Percentiles rank a stretch among this genome's conserved stretches.
Conservation (phyloP, 2,888 invertebrate species). For the Ophraella communa region DNA sequence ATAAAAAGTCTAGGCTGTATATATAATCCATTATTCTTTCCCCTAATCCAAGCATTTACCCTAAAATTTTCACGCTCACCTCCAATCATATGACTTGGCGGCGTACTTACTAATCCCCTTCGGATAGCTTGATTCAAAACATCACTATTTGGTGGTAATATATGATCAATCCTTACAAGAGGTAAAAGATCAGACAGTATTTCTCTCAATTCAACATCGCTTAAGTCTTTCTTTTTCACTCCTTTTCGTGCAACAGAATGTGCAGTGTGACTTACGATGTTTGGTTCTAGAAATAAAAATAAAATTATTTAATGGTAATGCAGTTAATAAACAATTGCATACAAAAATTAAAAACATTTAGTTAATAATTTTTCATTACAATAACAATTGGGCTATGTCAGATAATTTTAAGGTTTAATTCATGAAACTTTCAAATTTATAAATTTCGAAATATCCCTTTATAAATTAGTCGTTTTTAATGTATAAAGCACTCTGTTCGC, state of each 20-base stretch:
- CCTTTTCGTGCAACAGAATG: conserved; percentile 89
- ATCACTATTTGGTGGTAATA: conserved; percentile 84
- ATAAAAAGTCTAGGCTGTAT: conserved; percentile 89
- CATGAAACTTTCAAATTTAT: too few relatives aligned
- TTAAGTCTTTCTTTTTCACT: conserved; percentile 79
- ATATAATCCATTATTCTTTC: conserved; percentile 75
- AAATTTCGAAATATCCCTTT: too few relatives aligned
- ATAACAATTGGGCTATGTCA: too few relatives aligned
- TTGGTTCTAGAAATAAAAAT: conserved; percentile 72
- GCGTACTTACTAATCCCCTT: conserved; percentile 79
- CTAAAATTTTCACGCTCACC: conserved; percentile 72
- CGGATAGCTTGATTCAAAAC: conserved; percentile 73
- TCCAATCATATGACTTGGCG: conserved; percentile 85
- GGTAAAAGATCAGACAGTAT: conserved; percentile 84
- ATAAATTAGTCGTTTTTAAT: too few relatives aligned
- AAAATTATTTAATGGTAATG: too few relatives aligned
- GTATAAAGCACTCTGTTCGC: too few relatives aligned
- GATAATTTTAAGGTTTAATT: too few relatives aligned
- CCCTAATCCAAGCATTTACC: conserved; percentile 82
- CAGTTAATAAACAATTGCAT: too few relatives aligned
- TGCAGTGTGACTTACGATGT: conserved; percentile 89
- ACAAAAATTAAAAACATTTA: too few relatives aligned
- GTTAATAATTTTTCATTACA: too few relatives aligned
- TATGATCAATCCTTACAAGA: conserved; percentile 87
- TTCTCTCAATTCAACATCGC: conserved; percentile 85